A percentile compares a stretch with the other conserved stretches of the same genome.
Evolutionary conservation across 2,797 vertebrate species (phyloP).

Genomic region (Perodicticus potto): DNA sequence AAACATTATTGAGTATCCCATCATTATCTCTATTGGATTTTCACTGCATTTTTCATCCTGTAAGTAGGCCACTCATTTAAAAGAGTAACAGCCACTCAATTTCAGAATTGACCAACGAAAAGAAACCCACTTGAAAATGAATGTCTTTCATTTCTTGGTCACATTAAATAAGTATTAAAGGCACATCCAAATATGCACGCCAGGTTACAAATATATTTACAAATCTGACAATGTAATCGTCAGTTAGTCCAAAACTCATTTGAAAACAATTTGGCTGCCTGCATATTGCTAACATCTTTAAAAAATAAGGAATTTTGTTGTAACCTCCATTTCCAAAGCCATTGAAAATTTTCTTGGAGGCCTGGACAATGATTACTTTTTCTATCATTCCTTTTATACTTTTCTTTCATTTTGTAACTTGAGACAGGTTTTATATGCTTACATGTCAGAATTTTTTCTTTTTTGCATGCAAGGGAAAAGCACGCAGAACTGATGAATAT

Average conservation of each 20-base stretch:
- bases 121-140: conserved; percentile 47
- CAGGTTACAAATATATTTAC: conserved; percentile 2
- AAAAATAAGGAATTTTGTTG: background rate
- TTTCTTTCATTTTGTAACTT: background rate
- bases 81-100: conserved; percentile 17
- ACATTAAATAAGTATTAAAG: background rate
- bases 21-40: conserved; percentile 63
- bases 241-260: background rate
- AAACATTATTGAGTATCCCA: conserved; percentile 65
- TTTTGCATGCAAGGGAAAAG: background rate
- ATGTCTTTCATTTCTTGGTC: conserved; percentile 62
- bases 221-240: conserved; percentile 7
- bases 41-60: conserved; percentile 49
- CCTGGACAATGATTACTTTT: background rate
- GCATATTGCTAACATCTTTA: background rate
- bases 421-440: background rate
- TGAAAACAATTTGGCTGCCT: background rate
- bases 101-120: conserved; percentile 59
- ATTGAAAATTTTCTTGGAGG: conserved; percentile 26
- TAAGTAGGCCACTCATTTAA: conserved; percentile 66
- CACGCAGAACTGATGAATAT: background rate
- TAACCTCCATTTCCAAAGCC: background rate
- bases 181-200: background rate
- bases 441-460: background rate
- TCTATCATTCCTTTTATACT: background rate